phyloP scores from a whole-genome alignment of 2,113 vertebrate species.

The Eurypyga helias region DNA sequence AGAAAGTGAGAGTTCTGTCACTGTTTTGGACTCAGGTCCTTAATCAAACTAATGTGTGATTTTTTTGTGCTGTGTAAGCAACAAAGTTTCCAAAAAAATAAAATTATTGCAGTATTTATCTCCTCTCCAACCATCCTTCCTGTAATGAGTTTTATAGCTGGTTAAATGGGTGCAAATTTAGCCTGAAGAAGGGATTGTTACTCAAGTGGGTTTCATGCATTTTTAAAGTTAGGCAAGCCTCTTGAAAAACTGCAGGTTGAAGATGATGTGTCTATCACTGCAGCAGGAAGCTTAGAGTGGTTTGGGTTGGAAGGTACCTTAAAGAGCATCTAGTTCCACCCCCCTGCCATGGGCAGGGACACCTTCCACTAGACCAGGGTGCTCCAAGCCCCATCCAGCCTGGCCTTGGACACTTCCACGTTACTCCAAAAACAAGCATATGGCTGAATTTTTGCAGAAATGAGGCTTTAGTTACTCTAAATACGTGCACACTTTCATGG shows the following conservation, averaged over 20 bases:
- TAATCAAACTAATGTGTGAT: not conserved
- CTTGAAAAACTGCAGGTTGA: not conserved
- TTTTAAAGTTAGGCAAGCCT: not conserved
- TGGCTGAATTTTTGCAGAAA: not conserved
- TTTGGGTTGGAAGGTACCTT: too few relatives aligned
- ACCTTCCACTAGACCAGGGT: too few relatives aligned
- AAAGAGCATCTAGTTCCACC: too few relatives aligned
- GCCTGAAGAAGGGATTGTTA: not conserved
- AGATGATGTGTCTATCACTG: not conserved
- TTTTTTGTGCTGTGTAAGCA: not conserved
- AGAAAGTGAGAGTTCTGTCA: not conserved
- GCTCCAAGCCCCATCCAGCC: too few relatives aligned
- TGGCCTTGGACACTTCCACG: too few relatives aligned
- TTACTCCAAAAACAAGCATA: not conserved
- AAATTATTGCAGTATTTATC: not conserved
- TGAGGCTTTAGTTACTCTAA: not conserved
- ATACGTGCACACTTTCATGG: not conserved
- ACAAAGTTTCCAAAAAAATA: not conserved
- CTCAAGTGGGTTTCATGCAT: not conserved
- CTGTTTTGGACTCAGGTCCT: not conserved
- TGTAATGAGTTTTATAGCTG: not conserved
- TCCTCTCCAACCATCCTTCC: not conserved
- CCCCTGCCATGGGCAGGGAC: too few relatives aligned
- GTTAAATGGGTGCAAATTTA: not conserved
- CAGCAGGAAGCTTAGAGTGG: not conserved